These are phyloP conservation scores for Zophobas atratus DNA, from an alignment of 1,140 invertebrate genomes.

Conservation along the genomic window DNA sequence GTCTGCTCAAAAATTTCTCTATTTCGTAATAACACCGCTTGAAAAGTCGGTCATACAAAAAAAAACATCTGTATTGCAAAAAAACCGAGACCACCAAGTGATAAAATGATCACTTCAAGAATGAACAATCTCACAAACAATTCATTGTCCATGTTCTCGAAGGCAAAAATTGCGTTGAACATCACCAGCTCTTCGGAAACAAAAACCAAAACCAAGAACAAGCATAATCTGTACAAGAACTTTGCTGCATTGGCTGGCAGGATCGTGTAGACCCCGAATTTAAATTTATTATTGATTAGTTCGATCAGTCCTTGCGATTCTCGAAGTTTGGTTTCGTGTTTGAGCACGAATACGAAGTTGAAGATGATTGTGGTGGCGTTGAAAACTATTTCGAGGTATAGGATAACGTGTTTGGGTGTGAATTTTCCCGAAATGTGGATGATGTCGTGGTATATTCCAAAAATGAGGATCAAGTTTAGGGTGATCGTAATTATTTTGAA, in stretches of 20 bases:
- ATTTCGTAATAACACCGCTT: neutral
- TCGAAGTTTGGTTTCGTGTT: neutral
- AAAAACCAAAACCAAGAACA: neutral
- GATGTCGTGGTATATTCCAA: neutral
- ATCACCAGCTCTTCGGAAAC: slow-evolving; percentile 1
- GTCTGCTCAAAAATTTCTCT: neutral
- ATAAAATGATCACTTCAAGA: neutral
- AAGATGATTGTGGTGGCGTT: neutral
- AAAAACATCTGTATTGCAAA: neutral
- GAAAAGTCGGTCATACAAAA: neutral
- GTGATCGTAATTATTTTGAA: neutral
- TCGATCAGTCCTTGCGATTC: neutral
- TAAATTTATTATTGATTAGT: neutral
- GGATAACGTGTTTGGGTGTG: neutral
- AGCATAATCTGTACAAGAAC: neutral
- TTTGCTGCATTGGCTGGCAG: neutral
- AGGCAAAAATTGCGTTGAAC: neutral
- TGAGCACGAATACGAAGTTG: neutral
- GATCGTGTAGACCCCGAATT: neutral
- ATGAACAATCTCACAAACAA: neutral
- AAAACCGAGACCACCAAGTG: neutral
- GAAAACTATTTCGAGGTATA: neutral
- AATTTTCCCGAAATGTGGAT: neutral
- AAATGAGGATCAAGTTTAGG: neutral
- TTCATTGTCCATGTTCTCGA: slow-evolving; percentile 1